Base-by-base conservation (phyloP, 1,140 invertebrate species). In the Drosophila bipectinata region DNA sequence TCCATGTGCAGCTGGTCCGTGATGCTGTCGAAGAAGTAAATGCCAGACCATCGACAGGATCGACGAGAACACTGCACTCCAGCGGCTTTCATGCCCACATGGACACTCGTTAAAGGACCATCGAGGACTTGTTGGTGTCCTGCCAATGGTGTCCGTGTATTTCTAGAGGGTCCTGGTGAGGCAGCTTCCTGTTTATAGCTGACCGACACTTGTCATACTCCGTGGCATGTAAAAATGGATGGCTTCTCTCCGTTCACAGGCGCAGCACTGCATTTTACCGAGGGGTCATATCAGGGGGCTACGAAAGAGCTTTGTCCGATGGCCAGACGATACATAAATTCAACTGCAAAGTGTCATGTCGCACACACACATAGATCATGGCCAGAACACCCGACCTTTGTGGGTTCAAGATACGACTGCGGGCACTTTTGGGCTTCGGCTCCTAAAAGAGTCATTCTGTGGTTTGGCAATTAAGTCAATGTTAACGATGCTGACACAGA, bases 161-260 rank as follows among this genome's bases (percentile, higher is more conserved):
- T 61, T 39, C 68, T 80, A 66, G 63, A 80, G 60, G 55, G 72
- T 66, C 59, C 69, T 39, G 32, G 26, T 41, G 34, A 34, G 34
- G 56, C 55, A 66, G 51, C 56, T 54, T 58, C 79, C 57, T 81
- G 72, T 77, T 80, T 81, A 48, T 61, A 72, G 72, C 41, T 72
- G 78, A 72, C 78, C 67, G 58, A 59, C 79, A 81, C 73, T 81
- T 78, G 79, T 68, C 79, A 68, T 77, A 67, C 60, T 72, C 53
- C 56, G 52, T 55, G 59, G 64, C 55, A 59, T 80, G 72, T 51
- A 56, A 63, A 62, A 80, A 71, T 71, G 28, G 44, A 76, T 76
- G 54, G 30, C 64, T 37, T 18, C 49, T 21, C 26, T 45, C 21
- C 21, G 47, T 15, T 26, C 45, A 21, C 10, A 10, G 34, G 34